Base-by-base conservation (phyloP, 2,888 invertebrate genomes). In the Nasonia oneida region DNA sequence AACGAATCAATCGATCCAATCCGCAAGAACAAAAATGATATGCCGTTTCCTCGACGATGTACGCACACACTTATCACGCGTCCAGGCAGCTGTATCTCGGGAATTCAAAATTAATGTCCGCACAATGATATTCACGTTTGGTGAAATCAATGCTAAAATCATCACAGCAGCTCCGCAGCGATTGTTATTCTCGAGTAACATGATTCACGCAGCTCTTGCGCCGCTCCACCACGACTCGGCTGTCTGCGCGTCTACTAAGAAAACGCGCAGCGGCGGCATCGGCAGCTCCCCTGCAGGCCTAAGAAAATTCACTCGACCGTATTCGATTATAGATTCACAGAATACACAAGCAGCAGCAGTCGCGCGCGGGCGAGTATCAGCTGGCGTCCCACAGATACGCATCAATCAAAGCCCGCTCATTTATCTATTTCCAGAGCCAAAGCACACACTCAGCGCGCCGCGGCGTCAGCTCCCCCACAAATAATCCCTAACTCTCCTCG, bases 371-470 rank as follows among this genome's bases (percentile, higher is more conserved):
- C 18, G 39, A n/a, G 39, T 33, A 67, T 67, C 67, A 42, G 37
- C 61, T 61, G 37, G 39, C 61, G 10, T 77, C 77, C 61, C 57
- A 57, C 61, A 61, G 77, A 57, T 61, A 39, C n/a, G 37, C 77
- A 77, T 77, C 77, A 39, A 77, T 77, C 77, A 77, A 77, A 39
- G 18, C 73, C 42, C 8, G 12, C n/a, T 39, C 73, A n/a, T 57
- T 77, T 77, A 50, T 77, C 77, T 77, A 61, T 77, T 77, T 77
- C 77, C n/a, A 77, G 74, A 42, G 37, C 15, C 18, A 39, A 37
- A 33, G 37, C 71, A 33, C 74, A 23, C 14, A 67, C 3, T 3
- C 4, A 10, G 67, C 33, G 67, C 67, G 4, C 3, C 8, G 6
- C 1, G 6, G 12, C 67, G 33, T 47, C 37, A 37, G 37, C 42